Percentiles rank a stretch among this genome's conserved stretches.
Evolutionary conservation across 2,113 vertebrate species (phyloP).

Genomic region (Nerophis ophidion): DNA sequence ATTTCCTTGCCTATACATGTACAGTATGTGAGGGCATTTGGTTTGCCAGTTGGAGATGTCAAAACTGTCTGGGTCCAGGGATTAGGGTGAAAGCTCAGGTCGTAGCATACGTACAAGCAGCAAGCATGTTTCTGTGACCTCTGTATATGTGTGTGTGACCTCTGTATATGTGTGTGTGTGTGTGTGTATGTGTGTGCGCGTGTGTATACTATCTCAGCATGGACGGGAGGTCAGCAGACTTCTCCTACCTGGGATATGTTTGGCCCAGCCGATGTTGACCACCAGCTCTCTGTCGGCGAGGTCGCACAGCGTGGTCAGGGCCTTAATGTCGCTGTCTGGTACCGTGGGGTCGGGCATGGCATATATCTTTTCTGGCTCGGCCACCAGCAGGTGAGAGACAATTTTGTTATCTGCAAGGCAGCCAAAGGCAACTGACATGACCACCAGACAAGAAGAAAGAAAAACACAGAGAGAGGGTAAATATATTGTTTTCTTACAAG

Average conservation of each 20-base stretch:
- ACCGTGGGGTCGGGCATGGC: slow-evolving; percentile 98
- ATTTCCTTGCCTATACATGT: slow-evolving; percentile 10
- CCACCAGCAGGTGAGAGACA: slow-evolving; percentile 97
- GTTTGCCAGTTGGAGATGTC: slow-evolving; percentile 23
- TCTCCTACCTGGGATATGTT: slow-evolving; percentile 93
- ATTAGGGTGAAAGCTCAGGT: slow-evolving; percentile 38
- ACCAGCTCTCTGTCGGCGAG: slow-evolving; percentile 96
- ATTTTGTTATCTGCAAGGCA: slow-evolving; percentile 99
- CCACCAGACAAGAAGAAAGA: slow-evolving; percentile 75
- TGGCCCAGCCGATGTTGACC: slow-evolving; percentile 99
- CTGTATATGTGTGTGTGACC: background rate
- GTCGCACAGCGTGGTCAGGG: slow-evolving; percentile 96
- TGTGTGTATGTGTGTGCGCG: slow-evolving; percentile 9
- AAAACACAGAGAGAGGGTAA: slow-evolving; percentile 69
- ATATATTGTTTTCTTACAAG: slow-evolving; percentile 52
- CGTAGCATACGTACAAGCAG: background rate
- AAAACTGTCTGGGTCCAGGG: slow-evolving; percentile 28
- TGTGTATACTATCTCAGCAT: background rate
- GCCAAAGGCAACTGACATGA: slow-evolving; percentile 81
- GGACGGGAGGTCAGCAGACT: slow-evolving; percentile 1
- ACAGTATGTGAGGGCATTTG: slow-evolving; percentile 5
- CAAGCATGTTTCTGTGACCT: slow-evolving; percentile 6
- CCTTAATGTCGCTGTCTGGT: slow-evolving; percentile 98
- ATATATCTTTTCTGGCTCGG: slow-evolving; percentile 99
- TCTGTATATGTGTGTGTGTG: slow-evolving; percentile 4